A percentile compares a stretch with the other conserved stretches of the same genome.
Evolutionary conservation across 1,140 invertebrate genomes (phyloP).

Genomic region (Pseudobourletiella spinata): DNA sequence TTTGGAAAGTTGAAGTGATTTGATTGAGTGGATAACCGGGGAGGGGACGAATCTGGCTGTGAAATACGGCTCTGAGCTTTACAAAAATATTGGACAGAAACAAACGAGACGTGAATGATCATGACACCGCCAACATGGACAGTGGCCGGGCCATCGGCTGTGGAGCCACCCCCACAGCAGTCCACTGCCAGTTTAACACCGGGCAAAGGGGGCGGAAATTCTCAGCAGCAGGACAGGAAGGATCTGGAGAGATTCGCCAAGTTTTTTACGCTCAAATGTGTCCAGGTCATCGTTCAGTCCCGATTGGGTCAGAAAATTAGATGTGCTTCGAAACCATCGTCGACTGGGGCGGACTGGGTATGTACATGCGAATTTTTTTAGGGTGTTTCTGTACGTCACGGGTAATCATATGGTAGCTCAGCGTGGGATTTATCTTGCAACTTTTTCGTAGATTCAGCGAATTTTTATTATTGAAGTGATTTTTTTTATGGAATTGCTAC

Average conservation of each 20-base stretch:
- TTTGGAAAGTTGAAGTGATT: no score
- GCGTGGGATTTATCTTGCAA: no score
- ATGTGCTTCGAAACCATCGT: slow-evolving; percentile 62
- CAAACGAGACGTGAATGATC: no score
- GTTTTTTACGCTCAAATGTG: slow-evolving; percentile 73
- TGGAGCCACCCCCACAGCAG: no score
- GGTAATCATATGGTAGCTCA: background rate
- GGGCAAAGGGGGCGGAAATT: background rate
- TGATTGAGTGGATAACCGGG: no score
- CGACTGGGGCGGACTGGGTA: slow-evolving; percentile 67
- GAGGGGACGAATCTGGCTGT: no score
- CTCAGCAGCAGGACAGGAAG: slow-evolving; percentile 52
- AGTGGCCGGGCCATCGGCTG: background rate
- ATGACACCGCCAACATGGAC: background rate
- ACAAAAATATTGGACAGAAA: no score
- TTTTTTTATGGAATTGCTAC: no score
- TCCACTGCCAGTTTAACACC: no score
- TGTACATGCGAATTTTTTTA: slow-evolving; percentile 34
- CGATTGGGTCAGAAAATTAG: slow-evolving; percentile 72
- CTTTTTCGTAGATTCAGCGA: no score
- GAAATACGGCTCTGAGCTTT: no score
- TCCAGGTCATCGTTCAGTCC: slow-evolving; percentile 81
- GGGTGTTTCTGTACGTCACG: background rate
- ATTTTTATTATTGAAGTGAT: no score
- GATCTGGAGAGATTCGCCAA: slow-evolving; percentile 79